phyloP scores from a whole-genome alignment of 2,113 vertebrate genomes.

The Chlorodrepanis virens region DNA sequence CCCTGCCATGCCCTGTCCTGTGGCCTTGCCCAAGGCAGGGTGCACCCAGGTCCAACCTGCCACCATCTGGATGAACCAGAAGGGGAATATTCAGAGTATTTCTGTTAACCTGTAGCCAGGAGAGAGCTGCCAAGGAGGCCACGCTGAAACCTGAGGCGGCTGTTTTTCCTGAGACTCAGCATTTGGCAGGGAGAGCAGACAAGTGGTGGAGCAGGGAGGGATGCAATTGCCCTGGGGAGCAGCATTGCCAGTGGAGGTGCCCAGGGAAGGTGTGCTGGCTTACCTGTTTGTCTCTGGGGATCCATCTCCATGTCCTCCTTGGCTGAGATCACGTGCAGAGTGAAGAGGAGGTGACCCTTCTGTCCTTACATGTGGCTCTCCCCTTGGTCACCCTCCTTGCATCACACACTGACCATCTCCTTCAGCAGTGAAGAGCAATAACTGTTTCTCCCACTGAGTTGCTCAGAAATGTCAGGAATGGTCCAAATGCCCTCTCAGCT shows the following conservation, averaged over 20 bases:
- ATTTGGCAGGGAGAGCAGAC: slow-evolving; percentile 52
- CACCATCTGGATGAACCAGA: neutral
- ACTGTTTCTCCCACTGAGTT: neutral
- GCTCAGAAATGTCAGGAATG: neutral
- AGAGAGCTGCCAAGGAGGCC: slow-evolving; percentile 41
- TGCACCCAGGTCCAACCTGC: fast-evolving
- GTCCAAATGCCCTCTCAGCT: neutral
- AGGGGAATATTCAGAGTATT: slow-evolving; percentile 7
- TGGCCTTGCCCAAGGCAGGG: neutral
- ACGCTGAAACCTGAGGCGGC: slow-evolving; percentile 29
- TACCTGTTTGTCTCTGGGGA: slow-evolving; percentile 69
- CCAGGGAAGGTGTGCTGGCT: neutral
- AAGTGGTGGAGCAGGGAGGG: neutral
- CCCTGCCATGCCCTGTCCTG: neutral
- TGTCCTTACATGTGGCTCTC: neutral
- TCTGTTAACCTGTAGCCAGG: slow-evolving; percentile 50
- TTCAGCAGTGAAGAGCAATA: neutral
- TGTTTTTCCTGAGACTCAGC: slow-evolving; percentile 46
- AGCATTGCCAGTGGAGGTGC: neutral
- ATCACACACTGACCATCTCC: neutral
- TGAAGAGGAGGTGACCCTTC: neutral
- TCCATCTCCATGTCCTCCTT: neutral
- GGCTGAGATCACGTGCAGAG: neutral
- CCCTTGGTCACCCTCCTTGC: neutral
- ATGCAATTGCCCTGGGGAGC: neutral